Percentiles rank a stretch among this genome's conserved stretches.
Evolutionary conservation across 2,888 invertebrate species (phyloP).

Genomic region (Chrysodeixis includens): DNA sequence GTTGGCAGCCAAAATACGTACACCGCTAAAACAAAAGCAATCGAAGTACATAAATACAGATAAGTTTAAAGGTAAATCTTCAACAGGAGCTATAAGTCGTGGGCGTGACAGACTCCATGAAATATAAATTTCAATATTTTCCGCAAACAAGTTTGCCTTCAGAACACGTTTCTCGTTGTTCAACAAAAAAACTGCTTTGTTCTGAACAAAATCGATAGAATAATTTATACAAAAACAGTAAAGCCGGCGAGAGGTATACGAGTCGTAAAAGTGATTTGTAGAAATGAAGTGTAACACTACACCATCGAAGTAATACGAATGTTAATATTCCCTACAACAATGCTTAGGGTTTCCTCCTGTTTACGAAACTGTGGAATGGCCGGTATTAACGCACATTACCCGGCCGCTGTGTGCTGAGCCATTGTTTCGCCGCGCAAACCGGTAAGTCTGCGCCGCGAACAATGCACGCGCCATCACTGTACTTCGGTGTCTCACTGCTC

Average conservation of each 20-base stretch:
- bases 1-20: constrained; percentile 20
- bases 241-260: constrained; percentile 17
- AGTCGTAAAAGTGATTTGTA: constrained; percentile 27
- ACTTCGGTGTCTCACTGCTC: constrained; percentile 54
- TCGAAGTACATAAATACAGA: constrained; percentile 8
- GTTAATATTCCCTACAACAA: constrained; percentile 31
- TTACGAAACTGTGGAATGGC: constrained; percentile 47
- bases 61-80: constrained; percentile 33
- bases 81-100: constrained; percentile 24
- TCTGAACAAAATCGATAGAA: constrained; percentile 34
- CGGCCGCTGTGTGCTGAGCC: constrained; percentile 39
- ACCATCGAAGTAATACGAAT: constrained; percentile 29
- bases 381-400: constrained; percentile 50
- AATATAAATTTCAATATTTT: constrained; percentile 52
- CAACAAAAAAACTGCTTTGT: constrained; percentile 32
- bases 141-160: constrained; percentile 32
- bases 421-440: constrained; percentile 57
- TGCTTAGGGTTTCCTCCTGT: constrained; percentile 39
- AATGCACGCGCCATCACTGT: constrained; percentile 61
- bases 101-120: constrained; percentile 36
- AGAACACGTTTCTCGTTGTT: constrained; percentile 35
- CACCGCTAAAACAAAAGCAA: constrained; percentile 20
- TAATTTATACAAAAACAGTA: constrained; percentile 13
- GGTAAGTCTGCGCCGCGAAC: constrained; percentile 54
- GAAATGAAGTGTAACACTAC: constrained; percentile 29